phyloP scores from a whole-genome alignment of 2,888 invertebrate species.

The Anoncus sp. region DNA sequence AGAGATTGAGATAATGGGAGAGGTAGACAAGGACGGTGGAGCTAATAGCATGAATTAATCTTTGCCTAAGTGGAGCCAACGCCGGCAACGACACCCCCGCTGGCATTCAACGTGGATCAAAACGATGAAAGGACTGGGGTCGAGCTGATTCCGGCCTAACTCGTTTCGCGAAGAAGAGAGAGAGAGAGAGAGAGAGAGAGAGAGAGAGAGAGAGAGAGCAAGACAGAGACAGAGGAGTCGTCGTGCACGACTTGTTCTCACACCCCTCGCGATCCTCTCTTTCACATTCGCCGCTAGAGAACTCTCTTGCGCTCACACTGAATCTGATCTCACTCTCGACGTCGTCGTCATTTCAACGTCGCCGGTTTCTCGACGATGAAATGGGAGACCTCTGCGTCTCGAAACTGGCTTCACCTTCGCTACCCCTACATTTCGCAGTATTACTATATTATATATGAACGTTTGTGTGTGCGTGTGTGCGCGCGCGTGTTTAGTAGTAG shows the following conservation, averaged over 20 bases:
- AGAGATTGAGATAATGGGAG: conserved; percentile 7
- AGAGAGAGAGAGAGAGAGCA: conserved; percentile 16
- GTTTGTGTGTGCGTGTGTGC: not conserved
- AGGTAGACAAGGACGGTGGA: conserved; percentile 35
- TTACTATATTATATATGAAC: not conserved
- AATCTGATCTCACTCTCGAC: conserved; percentile 34
- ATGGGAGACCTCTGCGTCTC: conserved; percentile 7
- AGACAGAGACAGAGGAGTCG: not conserved
- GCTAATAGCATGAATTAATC: conserved; percentile 80
- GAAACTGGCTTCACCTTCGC: not conserved
- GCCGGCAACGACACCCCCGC: conserved; percentile 69
- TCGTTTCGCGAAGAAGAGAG: conserved; percentile 33
- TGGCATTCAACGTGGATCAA: conserved; percentile 64
- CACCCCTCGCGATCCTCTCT: conserved; percentile 40
- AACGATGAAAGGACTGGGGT: conserved; percentile 66
- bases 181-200: conserved; percentile 1
- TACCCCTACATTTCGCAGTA: too few species aligned
- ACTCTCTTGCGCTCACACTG: conserved; percentile 10
- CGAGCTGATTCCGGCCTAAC: conserved; percentile 37
- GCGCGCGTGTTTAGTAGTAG: not conserved
- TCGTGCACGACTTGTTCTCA: conserved; percentile 42
- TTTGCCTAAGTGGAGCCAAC: conserved; percentile 71
- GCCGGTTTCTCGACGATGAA: conserved; percentile 36
- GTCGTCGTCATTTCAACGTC: conserved; percentile 40
- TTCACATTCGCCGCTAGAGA: conserved; percentile 19